phyloP scores from a whole-genome alignment of 2,888 invertebrate species.

The Sericinus montela region DNA sequence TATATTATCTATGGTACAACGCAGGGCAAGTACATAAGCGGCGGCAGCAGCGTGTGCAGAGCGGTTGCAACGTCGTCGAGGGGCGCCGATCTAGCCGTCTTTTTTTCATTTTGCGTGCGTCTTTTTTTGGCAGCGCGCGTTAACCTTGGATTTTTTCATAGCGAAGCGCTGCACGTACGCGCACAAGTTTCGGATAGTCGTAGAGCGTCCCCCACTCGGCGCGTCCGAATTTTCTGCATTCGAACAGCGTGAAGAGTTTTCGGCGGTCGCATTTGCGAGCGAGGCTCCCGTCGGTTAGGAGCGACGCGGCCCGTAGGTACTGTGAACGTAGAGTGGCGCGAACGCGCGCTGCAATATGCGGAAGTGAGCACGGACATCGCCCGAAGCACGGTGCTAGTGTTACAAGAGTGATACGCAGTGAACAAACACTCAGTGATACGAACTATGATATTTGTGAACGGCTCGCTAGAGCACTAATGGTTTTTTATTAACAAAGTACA shows the following conservation, averaged over 20 bases:
- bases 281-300: conserved; percentile 53
- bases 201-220: conserved; percentile 76
- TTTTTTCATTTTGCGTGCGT: conserved; percentile 76
- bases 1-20: too few species aligned
- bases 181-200: conserved; percentile 75
- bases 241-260: conserved; percentile 72
- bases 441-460: conserved; percentile 71
- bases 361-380: conserved; percentile 64
- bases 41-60: conserved; percentile 54
- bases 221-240: conserved; percentile 79
- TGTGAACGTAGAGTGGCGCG: conserved; percentile 40
- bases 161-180: conserved; percentile 76
- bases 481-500: conserved; percentile 54
- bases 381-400: conserved; percentile 51
- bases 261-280: conserved; percentile 75
- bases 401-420: conserved; percentile 60
- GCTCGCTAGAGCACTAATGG: conserved; percentile 62
- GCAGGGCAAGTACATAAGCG: conserved; percentile 29
- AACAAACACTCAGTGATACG: conserved; percentile 64
- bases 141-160: conserved; percentile 79
- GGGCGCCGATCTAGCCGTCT: conserved; percentile 71
- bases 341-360: conserved; percentile 70
- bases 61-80: conserved; percentile 63
- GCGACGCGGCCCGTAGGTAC: conserved; percentile 54
- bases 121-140: conserved; percentile 78